phyloP scores from a whole-genome alignment of 35 echinoderm and acorn worm species.

The Eucidaris tribuloides region DNA sequence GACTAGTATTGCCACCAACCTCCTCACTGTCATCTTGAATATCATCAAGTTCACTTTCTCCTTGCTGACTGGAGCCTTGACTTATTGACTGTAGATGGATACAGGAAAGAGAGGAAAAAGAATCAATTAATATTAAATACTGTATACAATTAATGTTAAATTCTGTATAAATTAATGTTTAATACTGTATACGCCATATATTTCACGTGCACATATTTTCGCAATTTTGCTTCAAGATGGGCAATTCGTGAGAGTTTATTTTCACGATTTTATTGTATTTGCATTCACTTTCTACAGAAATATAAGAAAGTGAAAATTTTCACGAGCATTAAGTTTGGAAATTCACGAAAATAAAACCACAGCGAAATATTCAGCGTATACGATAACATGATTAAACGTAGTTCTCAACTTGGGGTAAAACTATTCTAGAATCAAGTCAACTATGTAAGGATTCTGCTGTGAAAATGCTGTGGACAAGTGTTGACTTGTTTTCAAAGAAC shows the following conservation, averaged over 20 bases:
- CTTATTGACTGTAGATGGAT: background rate
- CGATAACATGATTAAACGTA: no score
- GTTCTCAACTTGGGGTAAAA: no score
- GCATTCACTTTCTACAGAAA: background rate
- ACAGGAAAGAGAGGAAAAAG: background rate
- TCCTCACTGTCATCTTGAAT: background rate
- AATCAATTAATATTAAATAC: background rate
- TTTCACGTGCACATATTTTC: background rate
- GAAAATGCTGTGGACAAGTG: no score
- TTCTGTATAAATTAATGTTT: background rate
- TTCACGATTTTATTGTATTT: background rate
- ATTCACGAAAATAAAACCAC: no score
- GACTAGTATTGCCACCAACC: no score
- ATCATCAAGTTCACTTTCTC: background rate
- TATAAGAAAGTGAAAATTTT: no score
- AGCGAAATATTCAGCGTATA: no score
- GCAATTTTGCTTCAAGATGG: background rate
- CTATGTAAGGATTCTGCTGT: no score
- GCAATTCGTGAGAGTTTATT: background rate
- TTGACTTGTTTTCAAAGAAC: no score
- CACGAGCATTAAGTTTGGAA: no score
- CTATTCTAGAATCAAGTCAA: no score
- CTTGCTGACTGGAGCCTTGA: background rate
- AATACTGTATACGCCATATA: background rate
- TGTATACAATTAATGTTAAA: background rate